Evolutionary conservation across 2,888 invertebrate genomes (phyloP), one percentile per base, ranked within the genome.

Genomic region (Myopa tessellatipennis): DNA sequence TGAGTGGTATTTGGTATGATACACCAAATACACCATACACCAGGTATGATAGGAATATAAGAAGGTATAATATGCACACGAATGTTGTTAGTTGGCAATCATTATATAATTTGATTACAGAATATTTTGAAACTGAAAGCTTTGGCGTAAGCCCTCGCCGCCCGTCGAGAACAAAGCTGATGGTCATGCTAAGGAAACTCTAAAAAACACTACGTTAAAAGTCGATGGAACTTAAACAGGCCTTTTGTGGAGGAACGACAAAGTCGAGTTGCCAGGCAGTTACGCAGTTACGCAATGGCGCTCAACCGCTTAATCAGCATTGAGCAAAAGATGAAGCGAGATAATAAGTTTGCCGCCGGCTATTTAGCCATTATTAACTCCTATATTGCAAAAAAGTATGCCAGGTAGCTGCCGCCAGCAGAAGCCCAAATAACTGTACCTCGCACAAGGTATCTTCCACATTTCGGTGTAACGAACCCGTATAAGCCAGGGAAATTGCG

Each of bases 401-500:
- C 76, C 55, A 72, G 61, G 26, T 6, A 63, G 26, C 12, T 63
- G 61, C 34, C 4, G 18, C 61, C 61, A 63, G 61, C 61, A 5
- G 61, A 63, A 63, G 61, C 12, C 61, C n/a, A 63, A 18, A 2
- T 18, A 7, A 63, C 10, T 63, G 34, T 26, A 34, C 61, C 34
- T 18, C 26, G 61, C 72, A 82, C 77, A 7, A 84, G 85, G 85
- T 85, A 83, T 76, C 71, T 85, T 16, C 84, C 84, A 6, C 83
- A 85, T 65, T 85, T 86, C 79, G 80, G 81, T 5, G 84, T 85
- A 3, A 79, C 52, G 7, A 85, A 86, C 50, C 82, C 81, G 1
- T 84, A 85, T 36, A 86, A 86, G 76, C 82, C 82, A 4, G 82
- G 80, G 26, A 81, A 83, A 74, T 38, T 85, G 10, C 80, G 86